phyloP scores from a whole-genome alignment of 2,888 invertebrate genomes.

The Megalurothrips usitatus region DNA sequence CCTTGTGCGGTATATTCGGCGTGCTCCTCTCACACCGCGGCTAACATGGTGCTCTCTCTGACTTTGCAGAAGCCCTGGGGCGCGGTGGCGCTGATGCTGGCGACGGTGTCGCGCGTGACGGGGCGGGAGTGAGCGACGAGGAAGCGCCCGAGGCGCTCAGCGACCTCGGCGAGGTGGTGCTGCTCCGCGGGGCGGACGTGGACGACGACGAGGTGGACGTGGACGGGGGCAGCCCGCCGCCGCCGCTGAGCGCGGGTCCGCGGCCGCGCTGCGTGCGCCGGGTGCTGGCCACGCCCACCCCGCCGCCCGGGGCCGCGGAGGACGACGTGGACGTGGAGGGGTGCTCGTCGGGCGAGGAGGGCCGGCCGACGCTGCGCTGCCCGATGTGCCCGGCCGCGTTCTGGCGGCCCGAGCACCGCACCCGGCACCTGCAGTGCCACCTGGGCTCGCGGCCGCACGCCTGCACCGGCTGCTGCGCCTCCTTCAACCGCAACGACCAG shows the following conservation, averaged over 20 bases:
- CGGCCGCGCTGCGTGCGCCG: not conserved
- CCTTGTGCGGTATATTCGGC: no score
- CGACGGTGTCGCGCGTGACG: not conserved
- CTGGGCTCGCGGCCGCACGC: not conserved
- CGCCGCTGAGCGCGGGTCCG: not conserved
- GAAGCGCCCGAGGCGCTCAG: not conserved
- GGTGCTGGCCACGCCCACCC: constrained; percentile 10
- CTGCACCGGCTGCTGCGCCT: not conserved
- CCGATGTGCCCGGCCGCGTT: not conserved
- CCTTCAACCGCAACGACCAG: constrained; percentile 21
- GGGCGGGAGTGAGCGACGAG: not conserved
- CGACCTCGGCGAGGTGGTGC: not conserved
- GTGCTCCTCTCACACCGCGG: no score
- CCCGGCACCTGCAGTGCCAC: constrained; percentile 14
- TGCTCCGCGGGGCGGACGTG: not conserved
- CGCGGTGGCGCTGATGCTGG: no score
- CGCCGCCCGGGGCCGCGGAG: not conserved
- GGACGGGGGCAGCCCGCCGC: not conserved
- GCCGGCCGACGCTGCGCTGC: not conserved
- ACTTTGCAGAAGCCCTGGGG: no score
- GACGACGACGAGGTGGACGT: not conserved
- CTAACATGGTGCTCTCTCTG: no score
- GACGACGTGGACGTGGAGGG: constrained; percentile 15
- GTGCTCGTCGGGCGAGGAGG: constrained; percentile 2
- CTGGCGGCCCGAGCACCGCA: constrained; percentile 11